phyloP scores from a whole-genome alignment of 2,113 vertebrate genomes.

The Chrysemys picta region DNA sequence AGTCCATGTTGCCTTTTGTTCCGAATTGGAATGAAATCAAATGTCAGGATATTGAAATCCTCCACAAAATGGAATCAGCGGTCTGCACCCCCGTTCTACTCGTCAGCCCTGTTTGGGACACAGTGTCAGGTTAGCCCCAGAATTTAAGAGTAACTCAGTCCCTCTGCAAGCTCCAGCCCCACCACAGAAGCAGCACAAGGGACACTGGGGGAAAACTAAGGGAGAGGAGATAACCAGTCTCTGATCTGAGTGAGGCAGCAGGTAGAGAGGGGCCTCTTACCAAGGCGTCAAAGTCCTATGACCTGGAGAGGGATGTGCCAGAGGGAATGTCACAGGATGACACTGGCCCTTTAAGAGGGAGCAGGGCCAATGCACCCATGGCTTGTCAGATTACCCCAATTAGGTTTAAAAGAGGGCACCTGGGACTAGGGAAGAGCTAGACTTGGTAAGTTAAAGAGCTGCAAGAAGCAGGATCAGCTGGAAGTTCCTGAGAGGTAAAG shows the following conservation, averaged over 20 bases:
- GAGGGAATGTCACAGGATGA: not conserved
- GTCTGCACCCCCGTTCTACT: not conserved
- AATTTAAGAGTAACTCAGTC: not conserved
- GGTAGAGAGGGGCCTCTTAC: not conserved
- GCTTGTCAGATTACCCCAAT: not conserved
- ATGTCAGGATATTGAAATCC: not conserved
- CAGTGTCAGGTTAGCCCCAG: not conserved
- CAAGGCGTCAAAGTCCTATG: not conserved
- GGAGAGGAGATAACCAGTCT: not conserved
- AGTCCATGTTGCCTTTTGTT: not conserved
- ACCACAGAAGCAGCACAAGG: not conserved
- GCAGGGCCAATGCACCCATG: not conserved
- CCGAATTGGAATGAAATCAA: not conserved
- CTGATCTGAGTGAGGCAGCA: not conserved
- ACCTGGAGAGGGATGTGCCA: not conserved
- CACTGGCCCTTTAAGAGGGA: not conserved
- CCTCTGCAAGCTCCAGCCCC: not conserved
- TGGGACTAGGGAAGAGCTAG: not conserved
- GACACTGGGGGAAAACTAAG: not conserved
- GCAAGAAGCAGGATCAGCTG: not conserved
- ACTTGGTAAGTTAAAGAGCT: not conserved
- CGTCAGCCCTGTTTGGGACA: not conserved
- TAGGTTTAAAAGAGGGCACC: not conserved
- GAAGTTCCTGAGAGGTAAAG: not conserved
- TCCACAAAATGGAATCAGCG: not conserved